A percentile compares a stretch with the other conserved stretches of the same genome.
phyloP scores from a whole-genome alignment of 2,888 invertebrate species.

The Coecobrya sp. region DNA sequence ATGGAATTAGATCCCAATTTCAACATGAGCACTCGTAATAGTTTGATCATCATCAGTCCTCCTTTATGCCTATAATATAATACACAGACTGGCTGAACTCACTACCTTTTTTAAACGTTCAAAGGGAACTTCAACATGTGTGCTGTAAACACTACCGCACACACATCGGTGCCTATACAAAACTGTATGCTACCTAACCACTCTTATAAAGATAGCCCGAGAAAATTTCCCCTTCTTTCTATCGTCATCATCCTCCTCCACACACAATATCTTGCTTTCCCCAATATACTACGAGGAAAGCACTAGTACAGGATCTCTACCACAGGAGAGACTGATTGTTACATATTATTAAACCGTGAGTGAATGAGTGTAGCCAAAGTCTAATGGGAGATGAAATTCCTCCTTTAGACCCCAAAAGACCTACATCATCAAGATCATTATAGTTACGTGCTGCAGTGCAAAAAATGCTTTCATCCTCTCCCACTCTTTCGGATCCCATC shows the following conservation, averaged over 20 bases:
- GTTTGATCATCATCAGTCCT: constrained; percentile 61
- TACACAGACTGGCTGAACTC: not conserved
- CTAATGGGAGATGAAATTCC: constrained; percentile 77
- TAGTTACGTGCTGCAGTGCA: constrained; percentile 55
- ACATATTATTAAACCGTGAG: constrained; percentile 74
- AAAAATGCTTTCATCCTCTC: constrained; percentile 54
- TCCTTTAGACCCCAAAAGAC: constrained; percentile 65
- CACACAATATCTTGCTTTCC: constrained; percentile 27
- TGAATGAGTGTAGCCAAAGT: constrained; percentile 70
- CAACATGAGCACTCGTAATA: constrained; percentile 43
- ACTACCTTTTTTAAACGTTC: constrained; percentile 39
- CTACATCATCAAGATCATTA: constrained; percentile 78
- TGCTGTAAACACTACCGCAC: constrained; percentile 27
- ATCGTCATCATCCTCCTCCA: not conserved
- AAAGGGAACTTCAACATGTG: constrained; percentile 55
- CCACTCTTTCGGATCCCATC: not conserved
- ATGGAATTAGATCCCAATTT: constrained; percentile 69
- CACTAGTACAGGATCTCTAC: not conserved
- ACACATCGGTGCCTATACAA: not conserved
- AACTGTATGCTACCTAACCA: not conserved
- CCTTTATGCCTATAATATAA: constrained; percentile 31
- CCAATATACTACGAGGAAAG: not conserved
- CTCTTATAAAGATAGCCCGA: not conserved
- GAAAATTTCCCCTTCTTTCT: not conserved
- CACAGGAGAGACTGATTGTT: constrained; percentile 56